Evolutionary conservation across 2,113 vertebrate species (phyloP).

Genomic region (Pteruthius melanotis): DNA sequence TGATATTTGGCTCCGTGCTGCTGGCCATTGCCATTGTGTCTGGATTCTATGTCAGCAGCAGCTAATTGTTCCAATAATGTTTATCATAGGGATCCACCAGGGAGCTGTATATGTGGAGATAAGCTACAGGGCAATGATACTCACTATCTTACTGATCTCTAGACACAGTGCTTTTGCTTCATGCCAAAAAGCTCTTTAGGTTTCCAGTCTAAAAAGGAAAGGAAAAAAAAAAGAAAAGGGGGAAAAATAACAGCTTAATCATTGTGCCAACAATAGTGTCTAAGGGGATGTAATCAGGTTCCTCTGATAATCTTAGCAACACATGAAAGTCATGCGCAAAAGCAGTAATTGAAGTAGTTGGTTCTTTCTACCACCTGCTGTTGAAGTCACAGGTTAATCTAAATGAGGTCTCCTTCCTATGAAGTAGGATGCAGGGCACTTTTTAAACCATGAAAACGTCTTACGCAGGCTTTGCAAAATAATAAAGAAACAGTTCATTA

Average conservation of each 20-base stretch:
- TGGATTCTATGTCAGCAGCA: constrained; percentile 81
- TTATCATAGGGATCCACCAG: constrained; percentile 85
- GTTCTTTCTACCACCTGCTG: constrained; percentile 83
- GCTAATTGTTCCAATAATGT: constrained; percentile 89
- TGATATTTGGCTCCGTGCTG: constrained; percentile 77
- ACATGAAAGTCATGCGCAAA: constrained; percentile 80
- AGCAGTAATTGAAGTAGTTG: constrained; percentile 80
- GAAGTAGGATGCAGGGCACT: constrained; percentile 72
- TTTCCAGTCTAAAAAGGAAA: constrained; percentile 62
- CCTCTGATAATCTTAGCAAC: constrained; percentile 80
- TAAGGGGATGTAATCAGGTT: constrained; percentile 81
- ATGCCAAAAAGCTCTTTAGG: constrained; percentile 78
- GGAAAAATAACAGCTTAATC: constrained; percentile 79
- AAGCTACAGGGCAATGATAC: constrained; percentile 83
- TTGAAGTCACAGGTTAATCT: constrained; percentile 82
- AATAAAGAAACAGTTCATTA: constrained; percentile 80
- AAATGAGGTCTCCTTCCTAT: constrained; percentile 76
- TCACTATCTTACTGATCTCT: constrained; percentile 81
- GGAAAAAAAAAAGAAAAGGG: background rate
- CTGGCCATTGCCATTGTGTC: constrained; percentile 78
- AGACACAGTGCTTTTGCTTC: constrained; percentile 74
- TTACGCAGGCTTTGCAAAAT: constrained; percentile 72
- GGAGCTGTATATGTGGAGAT: constrained; percentile 87
- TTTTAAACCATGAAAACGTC: constrained; percentile 76
- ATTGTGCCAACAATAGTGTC: constrained; percentile 79